Percentiles rank a stretch among this genome's conserved stretches.
phyloP scores from a whole-genome alignment of 1,140 invertebrate genomes.

The Metopolophium dirhodum region DNA sequence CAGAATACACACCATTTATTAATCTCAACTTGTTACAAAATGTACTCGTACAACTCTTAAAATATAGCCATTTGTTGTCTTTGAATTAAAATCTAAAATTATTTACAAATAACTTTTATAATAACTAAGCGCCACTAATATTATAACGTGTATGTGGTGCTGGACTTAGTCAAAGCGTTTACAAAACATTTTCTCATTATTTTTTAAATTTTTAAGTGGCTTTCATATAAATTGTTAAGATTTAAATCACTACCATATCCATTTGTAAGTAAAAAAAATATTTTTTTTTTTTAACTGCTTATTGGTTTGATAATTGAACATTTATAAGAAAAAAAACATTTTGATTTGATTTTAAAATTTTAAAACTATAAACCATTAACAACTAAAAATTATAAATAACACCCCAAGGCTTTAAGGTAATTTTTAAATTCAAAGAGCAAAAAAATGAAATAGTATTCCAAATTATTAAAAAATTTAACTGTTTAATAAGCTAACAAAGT shows the following conservation, averaged over 20 bases:
- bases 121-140: not conserved
- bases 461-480: constrained; percentile 12
- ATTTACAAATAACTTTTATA: constrained; percentile 50
- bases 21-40: constrained; percentile 19
- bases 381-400: constrained; percentile 27
- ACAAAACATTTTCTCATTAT: not conserved
- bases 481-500: constrained; percentile 29
- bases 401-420: not conserved
- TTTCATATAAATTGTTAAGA: not conserved
- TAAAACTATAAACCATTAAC: not conserved
- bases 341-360: not conserved
- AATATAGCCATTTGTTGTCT: constrained; percentile 28
- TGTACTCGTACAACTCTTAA: constrained; percentile 26
- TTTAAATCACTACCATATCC: not conserved
- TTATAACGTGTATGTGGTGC: not conserved
- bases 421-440: constrained; percentile 7
- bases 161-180: not conserved
- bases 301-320: not conserved
- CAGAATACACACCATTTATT: constrained; percentile 10
- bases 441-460: not conserved
- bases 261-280: constrained; percentile 21
- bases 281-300: not conserved
- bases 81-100: constrained; percentile 36
- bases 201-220: not conserved
- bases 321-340: not conserved